Evolutionary conservation across 2,113 vertebrate species (phyloP), one percentile per base, ranked within the genome.

Genomic region (Polypterus senegalus): DNA sequence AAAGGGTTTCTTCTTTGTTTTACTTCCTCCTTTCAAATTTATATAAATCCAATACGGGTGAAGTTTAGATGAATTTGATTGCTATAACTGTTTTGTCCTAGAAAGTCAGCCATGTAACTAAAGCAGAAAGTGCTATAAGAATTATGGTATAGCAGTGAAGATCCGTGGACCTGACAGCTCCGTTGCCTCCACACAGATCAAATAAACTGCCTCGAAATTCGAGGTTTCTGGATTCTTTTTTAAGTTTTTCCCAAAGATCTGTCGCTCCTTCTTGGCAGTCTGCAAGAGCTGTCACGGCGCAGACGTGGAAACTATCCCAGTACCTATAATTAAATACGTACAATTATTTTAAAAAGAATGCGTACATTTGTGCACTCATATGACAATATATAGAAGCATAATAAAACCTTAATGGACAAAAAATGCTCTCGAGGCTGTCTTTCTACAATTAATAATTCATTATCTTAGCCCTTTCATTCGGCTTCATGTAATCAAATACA

Each of bases 211-310:
- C 95, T 71, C 90, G 87, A 80, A 96, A 92, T 75, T 96, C 89
- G 90, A 98, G 87, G 77, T 88, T 95, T 84, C 91, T 91, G 70
- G 95, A 97, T 68, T 97, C 89, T 82, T 89, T 88, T 81, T 93
- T 98, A 77, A 98, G 85, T 81, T 97, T 97, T 80, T 97, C 95
- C 95, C 95, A 98, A 67, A 97, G 85, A 73, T 97, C 94, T 73
- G 90, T 89, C 63, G 93, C 91, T 76, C 94, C 94, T 81, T 97
- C 94, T 75, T 97, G 93, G 83, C 95, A 98, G 88, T 98, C 95
- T 63, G 92, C 92, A 75, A 98, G 88, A 70, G 94, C 94, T 65
- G 91, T 92, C 71, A 89, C 87, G 70, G 94, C 92, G 69, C 94
- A 98, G 71, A 89, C 87, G 78, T 98, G 95, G 87, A 98, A 98